A percentile compares a stretch with the other conserved stretches of the same genome.
Evolutionary conservation across 1,140 invertebrate genomes (phyloP).

Genomic region (Hermetia illucens): DNA sequence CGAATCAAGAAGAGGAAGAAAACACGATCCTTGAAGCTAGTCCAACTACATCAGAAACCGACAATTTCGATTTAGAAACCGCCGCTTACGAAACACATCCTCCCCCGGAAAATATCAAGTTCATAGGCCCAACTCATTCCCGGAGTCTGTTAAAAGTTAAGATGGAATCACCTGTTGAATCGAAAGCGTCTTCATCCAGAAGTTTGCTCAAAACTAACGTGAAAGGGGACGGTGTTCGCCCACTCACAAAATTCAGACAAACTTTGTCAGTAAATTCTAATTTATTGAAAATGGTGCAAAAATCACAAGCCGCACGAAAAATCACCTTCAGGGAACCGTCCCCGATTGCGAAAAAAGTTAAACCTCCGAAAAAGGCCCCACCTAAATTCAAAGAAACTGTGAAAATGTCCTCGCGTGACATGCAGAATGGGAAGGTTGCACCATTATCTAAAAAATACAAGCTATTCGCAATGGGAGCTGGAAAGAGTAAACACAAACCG

Average conservation of each 20-base stretch:
- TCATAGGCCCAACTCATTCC: too few species aligned
- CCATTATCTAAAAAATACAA: conserved; percentile 2
- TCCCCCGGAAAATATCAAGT: too few species aligned
- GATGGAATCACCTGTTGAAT: too few species aligned
- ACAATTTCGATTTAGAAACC: background rate
- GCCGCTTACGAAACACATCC: background rate
- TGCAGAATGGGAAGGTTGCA: conserved; percentile 1
- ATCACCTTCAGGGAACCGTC: background rate
- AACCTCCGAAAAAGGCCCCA: background rate
- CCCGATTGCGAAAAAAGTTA: background rate
- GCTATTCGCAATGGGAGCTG: background rate
- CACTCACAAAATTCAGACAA: background rate
- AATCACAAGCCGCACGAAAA: too few species aligned
- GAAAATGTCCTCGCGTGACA: background rate
- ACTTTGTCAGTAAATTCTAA: conserved; percentile 1
- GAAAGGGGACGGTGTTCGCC: background rate
- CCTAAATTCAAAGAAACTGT: background rate
- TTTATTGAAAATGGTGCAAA: background rate
- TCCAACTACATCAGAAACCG: background rate
- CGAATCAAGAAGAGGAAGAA: background rate
- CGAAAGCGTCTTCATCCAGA: too few species aligned
- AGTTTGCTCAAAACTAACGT: conserved; percentile 1
- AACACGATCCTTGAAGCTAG: background rate
- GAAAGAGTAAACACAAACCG: background rate
- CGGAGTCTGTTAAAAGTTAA: too few species aligned